Evolutionary conservation across 2,797 vertebrate species (phyloP).

Genomic region (Melanogrammus aeglefinus): DNA sequence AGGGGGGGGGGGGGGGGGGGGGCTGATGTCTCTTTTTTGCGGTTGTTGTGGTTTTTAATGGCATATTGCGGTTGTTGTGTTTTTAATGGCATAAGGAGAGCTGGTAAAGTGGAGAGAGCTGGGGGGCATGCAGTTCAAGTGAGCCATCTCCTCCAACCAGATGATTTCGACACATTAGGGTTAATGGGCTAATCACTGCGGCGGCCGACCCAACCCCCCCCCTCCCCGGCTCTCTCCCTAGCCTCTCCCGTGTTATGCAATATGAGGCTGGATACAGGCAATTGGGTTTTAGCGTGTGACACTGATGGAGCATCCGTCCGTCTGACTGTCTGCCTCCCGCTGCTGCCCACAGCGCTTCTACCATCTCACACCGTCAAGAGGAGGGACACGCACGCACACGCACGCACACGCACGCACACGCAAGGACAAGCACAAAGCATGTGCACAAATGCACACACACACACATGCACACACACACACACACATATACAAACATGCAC

Average conservation of each 20-base stretch:
- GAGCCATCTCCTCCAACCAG: conserved; percentile 34
- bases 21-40: too few relatives aligned
- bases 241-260: conserved; percentile 54
- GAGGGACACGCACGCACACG: too few relatives aligned
- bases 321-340: conserved; percentile 38
- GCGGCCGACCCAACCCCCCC: conserved; percentile 19
- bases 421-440: too few relatives aligned
- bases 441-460: too few relatives aligned
- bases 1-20: too few relatives aligned
- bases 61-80: too few relatives aligned
- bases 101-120: too few relatives aligned
- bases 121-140: conserved; percentile 9
- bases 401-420: too few relatives aligned
- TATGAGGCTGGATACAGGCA: conserved; percentile 60
- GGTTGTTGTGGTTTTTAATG: too few relatives aligned
- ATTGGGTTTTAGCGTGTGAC: conserved; percentile 58
- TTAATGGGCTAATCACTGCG: conserved; percentile 64
- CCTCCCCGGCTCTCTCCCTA: neutral
- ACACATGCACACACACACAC: too few relatives aligned
- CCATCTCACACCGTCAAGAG: conserved; percentile 2
- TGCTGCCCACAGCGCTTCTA: conserved; percentile 40
- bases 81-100: too few relatives aligned
- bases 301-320: conserved; percentile 37
- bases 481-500: too few relatives aligned
- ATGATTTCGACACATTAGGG: conserved; percentile 62